phyloP scores from a whole-genome alignment of 2,888 invertebrate species.

The Mechanitis messenoides region DNA sequence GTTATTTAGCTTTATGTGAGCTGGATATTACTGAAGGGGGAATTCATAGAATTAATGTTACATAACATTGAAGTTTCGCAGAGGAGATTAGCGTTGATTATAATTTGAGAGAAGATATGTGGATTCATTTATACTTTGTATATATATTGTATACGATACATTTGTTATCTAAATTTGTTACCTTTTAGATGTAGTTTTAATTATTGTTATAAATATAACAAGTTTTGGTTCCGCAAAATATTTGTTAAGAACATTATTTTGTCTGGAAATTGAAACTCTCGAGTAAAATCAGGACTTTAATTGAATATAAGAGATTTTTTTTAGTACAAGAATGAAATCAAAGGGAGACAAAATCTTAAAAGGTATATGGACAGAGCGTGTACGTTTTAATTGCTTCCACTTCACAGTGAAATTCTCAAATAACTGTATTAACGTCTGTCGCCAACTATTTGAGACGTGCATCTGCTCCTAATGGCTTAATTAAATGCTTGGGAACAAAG shows the following conservation, averaged over 20 bases:
- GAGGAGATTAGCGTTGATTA: too few relatives aligned
- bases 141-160: too few relatives aligned
- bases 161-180: too few relatives aligned
- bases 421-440: conserved; percentile 24
- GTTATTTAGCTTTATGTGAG: conserved; percentile 1
- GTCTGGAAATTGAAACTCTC: too few relatives aligned
- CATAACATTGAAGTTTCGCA: neutral
- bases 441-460: conserved; percentile 12
- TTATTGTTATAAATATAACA: too few relatives aligned
- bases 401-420: conserved; percentile 26
- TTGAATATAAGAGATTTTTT: too few relatives aligned
- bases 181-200: too few relatives aligned
- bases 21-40: neutral
- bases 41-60: conserved; percentile 6
- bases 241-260: too few relatives aligned
- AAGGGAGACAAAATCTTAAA: neutral
- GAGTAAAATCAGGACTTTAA: too few relatives aligned
- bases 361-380: neutral
- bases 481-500: conserved; percentile 14
- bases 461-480: conserved; percentile 15
- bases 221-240: too few relatives aligned
- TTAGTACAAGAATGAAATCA: neutral
- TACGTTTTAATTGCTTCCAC: conserved; percentile 24
- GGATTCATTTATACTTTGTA: too few relatives aligned
- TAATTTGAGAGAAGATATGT: too few relatives aligned